A percentile compares a stretch with the other conserved stretches of the same genome.
These are phyloP conservation scores for Phocides pigmalion DNA, from an alignment of 1,140 invertebrate species.

Conservation along the genomic window DNA sequence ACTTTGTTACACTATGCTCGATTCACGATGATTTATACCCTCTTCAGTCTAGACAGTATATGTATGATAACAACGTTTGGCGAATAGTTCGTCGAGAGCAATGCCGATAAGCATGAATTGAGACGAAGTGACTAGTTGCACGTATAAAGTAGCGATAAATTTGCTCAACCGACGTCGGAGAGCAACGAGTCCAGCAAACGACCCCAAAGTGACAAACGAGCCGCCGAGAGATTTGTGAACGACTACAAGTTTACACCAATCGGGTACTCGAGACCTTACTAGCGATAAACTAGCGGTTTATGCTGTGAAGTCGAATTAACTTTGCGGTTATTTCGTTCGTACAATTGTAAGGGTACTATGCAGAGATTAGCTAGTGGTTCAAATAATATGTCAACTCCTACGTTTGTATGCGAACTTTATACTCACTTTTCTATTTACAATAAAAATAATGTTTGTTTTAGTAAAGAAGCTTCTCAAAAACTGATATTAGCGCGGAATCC, in stretches of 20 bases:
- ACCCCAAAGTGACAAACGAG: conserved; percentile 60
- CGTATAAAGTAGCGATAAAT: conserved; percentile 62
- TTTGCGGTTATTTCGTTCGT: not conserved
- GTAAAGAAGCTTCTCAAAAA: too few relatives aligned
- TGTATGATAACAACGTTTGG: conserved; percentile 15
- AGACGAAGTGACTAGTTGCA: conserved; percentile 47
- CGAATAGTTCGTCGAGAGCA: conserved; percentile 33
- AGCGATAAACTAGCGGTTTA: conserved; percentile 20
- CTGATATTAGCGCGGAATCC: too few relatives aligned
- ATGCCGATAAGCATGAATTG: conserved; percentile 36
- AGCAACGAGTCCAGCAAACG: conserved; percentile 51
- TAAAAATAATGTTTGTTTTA: too few relatives aligned
- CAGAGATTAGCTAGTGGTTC: not conserved
- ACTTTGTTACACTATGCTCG: too few relatives aligned
- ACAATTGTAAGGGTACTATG: not conserved
- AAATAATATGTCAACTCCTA: not conserved
- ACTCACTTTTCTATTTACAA: too few relatives aligned
- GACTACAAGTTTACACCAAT: conserved; percentile 44
- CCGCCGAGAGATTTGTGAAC: conserved; percentile 52
- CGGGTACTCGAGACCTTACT: not conserved
- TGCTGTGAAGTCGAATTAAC: conserved; percentile 5
- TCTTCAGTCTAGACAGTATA: not conserved
- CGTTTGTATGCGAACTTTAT: too few relatives aligned
- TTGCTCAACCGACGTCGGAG: conserved; percentile 45
- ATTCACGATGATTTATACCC: too few relatives aligned